Evolutionary conservation across 2,888 invertebrate genomes (phyloP), one percentile per base, ranked within the genome.

Genomic region (Drosophila prostipennis): DNA sequence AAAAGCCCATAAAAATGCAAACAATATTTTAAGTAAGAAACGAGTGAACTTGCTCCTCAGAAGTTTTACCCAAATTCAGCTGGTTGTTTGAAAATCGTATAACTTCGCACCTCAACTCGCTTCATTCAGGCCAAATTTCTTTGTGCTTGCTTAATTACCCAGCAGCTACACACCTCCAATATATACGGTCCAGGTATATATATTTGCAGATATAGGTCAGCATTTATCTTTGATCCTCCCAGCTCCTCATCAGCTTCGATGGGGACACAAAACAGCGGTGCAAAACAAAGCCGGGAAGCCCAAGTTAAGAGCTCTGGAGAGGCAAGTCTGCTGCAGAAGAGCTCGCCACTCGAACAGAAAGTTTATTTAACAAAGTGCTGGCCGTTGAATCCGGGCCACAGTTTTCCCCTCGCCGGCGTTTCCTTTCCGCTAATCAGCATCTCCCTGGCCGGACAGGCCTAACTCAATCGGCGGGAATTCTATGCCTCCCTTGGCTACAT

Each of bases 301-400:
- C 40, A 26, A 36, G 42, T 56, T 43, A 56, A 77, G 77, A 55
- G 26, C 39, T 49, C 48, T 57, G 23, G 34, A 67, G 63, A 29
- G 59, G 32, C 65, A 46, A 67, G 74, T 73, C 48, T 46, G 48
- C 42, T 48, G 57, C 64, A 49, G 70, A 53, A 48, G 55, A 53
- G 53, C 53, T 42, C 48, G 53, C 52, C 79, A 70, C 77, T 81
- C 65, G 36, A 79, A 45, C 37, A 36, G 55, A 81, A 81, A 82
- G 80, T 81, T 79, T 79, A 76, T 79, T 58, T 82, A 85, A 74
- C 80, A 74, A 70, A 85, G 85, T 85, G 85, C 74, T 77, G 48
- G 45, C 65, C 71, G 77, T 71, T 77, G 60, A 69, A 67, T 67
- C 51, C 64, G 46, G 57, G 53, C 23, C 64, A 52, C 57, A 60